Evolutionary conservation across 35 echinoderm and acorn worm genomes (phyloP), one percentile per base, ranked within the genome.

Genomic region (Chiridota heheva): DNA sequence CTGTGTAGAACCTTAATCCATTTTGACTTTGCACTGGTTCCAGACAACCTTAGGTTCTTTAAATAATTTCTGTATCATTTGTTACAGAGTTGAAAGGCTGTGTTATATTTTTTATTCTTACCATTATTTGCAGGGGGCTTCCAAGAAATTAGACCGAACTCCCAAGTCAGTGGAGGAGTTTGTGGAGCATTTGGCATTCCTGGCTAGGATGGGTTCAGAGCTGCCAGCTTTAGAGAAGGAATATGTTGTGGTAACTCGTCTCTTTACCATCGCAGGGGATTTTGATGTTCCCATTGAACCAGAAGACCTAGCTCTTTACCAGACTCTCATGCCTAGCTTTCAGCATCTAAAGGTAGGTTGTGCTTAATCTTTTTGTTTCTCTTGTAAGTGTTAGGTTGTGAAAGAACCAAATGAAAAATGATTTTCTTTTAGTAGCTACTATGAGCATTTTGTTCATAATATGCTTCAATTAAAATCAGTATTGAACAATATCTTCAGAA

Each of bases 311-410:
- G 95, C 95, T 5, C 77, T 98, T 2, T 98, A 98, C 61, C 95
- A 98, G 75, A 98, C 95, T 31, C 78, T 98, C 58, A 98, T 98
- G 95, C 95, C 95, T 16, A 98, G 89, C 42, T 98, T 98, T 71
- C 84, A 91, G 46, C 95, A 98, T 86, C 77, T 98, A 8, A 98
- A 98, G 89, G 95, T 98, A 73, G 36, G 69, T n/a, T 7, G 3
- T 18, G 43, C 47, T 18, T 48, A 5, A 24, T 32, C 32, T 18
- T 67, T 62, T 10, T 81, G 4, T 75, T 44, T 26, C n/a, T 33
- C 40, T 36, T 69, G 65, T 40, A 12, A 18, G 7, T 12, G 20
- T 5, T 69, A n/a, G n/a, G n/a, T n/a, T n/a, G n/a, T n/a, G n/a
- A n/a, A n/a, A n/a, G n/a, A n/a, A 53, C 48, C 48, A 53, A 53